These are phyloP conservation scores for Dipodomys stephensi DNA, from an alignment of 2,113 vertebrate species.

Conservation along the genomic window DNA sequence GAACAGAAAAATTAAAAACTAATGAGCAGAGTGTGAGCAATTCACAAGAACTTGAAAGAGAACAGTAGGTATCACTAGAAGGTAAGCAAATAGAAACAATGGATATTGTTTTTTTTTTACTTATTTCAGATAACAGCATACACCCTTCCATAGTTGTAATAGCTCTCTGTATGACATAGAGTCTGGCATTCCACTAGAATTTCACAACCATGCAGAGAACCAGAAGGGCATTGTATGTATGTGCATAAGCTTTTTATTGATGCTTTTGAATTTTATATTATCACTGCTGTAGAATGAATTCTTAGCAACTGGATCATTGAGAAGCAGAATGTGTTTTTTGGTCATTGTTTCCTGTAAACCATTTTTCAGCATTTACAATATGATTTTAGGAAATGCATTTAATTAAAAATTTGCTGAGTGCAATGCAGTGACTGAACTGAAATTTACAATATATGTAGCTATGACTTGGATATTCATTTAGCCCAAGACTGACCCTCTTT, in stretches of 20 bases:
- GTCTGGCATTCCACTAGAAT: neutral
- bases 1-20: neutral
- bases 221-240: neutral
- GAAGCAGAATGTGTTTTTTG: neutral
- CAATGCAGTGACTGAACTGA: slow-evolving; percentile 78
- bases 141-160: neutral
- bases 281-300: slow-evolving; percentile 14
- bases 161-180: neutral
- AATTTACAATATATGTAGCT: slow-evolving; percentile 77
- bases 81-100: neutral
- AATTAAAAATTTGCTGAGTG: slow-evolving; percentile 76
- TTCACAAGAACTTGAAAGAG: neutral
- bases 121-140: neutral
- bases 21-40: neutral
- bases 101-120: neutral
- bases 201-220: neutral
- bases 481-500: slow-evolving; percentile 28
- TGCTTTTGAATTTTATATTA: neutral
- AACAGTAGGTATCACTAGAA: neutral
- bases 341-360: neutral
- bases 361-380: neutral
- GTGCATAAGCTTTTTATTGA: neutral
- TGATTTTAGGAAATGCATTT: slow-evolving; percentile 58
- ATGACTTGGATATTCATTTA: slow-evolving; percentile 75
- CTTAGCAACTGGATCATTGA: neutral